phyloP scores from a whole-genome alignment of 2,888 invertebrate species.

The Diplolepis rosae region DNA sequence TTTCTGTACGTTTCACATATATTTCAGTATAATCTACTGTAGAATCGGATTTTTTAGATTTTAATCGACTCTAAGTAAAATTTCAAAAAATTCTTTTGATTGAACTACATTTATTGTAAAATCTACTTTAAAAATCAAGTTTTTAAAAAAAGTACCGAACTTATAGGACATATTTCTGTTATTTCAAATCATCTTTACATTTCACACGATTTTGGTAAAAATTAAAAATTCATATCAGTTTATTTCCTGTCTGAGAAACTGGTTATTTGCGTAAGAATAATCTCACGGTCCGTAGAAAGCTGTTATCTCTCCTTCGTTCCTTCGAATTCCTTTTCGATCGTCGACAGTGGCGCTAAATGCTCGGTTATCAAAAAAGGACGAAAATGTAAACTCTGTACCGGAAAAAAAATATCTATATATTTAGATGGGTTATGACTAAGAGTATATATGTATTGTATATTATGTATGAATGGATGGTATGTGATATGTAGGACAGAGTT shows the following conservation, averaged over 20 bases:
- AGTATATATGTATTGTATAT: not conserved
- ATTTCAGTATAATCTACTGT: too few species aligned
- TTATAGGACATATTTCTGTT: conserved; percentile 6
- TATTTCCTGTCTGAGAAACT: conserved; percentile 30
- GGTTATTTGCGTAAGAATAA: conserved; percentile 30
- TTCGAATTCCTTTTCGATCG: conserved; percentile 28
- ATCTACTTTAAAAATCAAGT: too few species aligned
- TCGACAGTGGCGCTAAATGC: conserved; percentile 26
- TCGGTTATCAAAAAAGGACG: conserved; percentile 8
- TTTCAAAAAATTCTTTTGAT: too few species aligned
- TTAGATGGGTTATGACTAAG: too few species aligned
- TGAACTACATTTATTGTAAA: too few species aligned
- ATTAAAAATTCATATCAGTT: conserved; percentile 30
- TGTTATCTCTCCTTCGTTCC: conserved; percentile 18
- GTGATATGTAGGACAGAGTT: not conserved
- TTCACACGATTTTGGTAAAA: conserved; percentile 30
- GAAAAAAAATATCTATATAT: not conserved
- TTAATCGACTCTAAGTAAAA: too few species aligned
- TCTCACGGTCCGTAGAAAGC: conserved; percentile 31
- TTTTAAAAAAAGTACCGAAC: too few species aligned
- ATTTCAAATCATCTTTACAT: conserved; percentile 21
- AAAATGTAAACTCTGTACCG: not conserved
- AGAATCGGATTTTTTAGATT: too few species aligned
- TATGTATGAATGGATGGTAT: not conserved
- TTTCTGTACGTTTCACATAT: too few species aligned